Base-by-base conservation (phyloP, 2,888 invertebrate genomes). In the Aphidius colemani region DNA sequence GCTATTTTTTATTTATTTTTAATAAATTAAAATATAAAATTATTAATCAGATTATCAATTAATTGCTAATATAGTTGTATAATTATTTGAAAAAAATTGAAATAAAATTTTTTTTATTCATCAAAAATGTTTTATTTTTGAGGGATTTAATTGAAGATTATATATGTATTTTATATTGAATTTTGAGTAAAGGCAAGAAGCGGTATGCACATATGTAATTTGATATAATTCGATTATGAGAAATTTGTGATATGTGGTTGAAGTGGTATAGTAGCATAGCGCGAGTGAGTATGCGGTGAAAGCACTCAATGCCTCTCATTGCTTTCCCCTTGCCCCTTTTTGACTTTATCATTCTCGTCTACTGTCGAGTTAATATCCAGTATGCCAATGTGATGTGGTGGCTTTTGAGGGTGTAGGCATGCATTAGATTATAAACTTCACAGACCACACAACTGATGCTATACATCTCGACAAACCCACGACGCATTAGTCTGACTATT, bases 371-470 rank as follows among this genome's bases (percentile, higher is more conserved):
- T 45, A 46, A 43, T 44, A 41, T 45, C 43, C 62, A 45, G 44
- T 44, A 55, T 48, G 44, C 53, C 50, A 53, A 46, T 46, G 41
- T 18, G 65, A 66, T 66, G 39, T 49, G 69, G 66, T 67, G 72
- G 68, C 5, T 30, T 30, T 67, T 66, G 72, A 71, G 77, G 75
- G 75, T 70, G 70, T 72, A 74, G 69, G 66, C 72, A 73, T 73
- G 75, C 78, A 80, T 81, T 80, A 77, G 78, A 81, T 81, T 81
- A 81, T 80, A 75, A 81, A 81, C 78, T 79, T 79, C 78, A 78
- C 76, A 79, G 77, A 75, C 66, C 76, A 70, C 74, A 75, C 72
- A 72, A 53, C 57, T 11, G 50, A 53, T 53, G 45, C 50, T 59
- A n/a, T n/a, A 48, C 8, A 57, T 49, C 51, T 43, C 53, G 48